These are phyloP conservation scores for Drosophila putrida DNA, from an alignment of 2,888 invertebrate species.

Conservation along the genomic window DNA sequence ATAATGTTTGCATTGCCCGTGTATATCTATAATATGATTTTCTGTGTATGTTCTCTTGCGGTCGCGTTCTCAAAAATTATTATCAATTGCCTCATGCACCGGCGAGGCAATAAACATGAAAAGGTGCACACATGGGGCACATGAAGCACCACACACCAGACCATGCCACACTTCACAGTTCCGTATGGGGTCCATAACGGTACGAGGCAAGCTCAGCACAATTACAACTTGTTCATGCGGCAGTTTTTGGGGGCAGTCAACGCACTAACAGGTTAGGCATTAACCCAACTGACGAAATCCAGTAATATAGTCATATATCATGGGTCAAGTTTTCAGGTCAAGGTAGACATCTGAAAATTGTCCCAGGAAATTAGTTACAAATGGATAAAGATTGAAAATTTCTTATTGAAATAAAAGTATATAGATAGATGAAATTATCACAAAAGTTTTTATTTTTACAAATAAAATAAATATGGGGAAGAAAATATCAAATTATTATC, in stretches of 20 bases:
- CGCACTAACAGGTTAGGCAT: constrained; percentile 3
- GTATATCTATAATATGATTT: constrained; percentile 12
- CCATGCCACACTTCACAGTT: constrained; percentile 6
- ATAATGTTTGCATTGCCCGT: constrained; percentile 66
- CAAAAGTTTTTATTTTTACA: no score
- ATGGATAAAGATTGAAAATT: no score
- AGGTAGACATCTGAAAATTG: no score
- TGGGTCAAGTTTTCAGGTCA: neutral
- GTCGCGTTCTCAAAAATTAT: constrained; percentile 65
- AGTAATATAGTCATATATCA: constrained; percentile 2
- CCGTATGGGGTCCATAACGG: constrained; percentile 53
- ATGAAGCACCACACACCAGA: constrained; percentile 7
- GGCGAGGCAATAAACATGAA: constrained; percentile 72
- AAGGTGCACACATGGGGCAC: constrained; percentile 54
- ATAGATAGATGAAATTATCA: no score
- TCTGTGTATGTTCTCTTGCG: constrained; percentile 37
- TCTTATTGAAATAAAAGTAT: no score
- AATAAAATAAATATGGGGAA: no score
- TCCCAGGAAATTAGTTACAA: no score
- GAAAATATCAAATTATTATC: no score
- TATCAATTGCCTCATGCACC: constrained; percentile 69
- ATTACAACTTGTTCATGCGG: constrained; percentile 20
- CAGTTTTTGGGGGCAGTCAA: constrained; percentile 26
- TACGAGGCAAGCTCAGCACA: constrained; percentile 20
- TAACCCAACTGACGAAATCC: constrained; percentile 4